phyloP scores from a whole-genome alignment of 2,888 invertebrate genomes.

The Lamellibrachia satsuma region DNA sequence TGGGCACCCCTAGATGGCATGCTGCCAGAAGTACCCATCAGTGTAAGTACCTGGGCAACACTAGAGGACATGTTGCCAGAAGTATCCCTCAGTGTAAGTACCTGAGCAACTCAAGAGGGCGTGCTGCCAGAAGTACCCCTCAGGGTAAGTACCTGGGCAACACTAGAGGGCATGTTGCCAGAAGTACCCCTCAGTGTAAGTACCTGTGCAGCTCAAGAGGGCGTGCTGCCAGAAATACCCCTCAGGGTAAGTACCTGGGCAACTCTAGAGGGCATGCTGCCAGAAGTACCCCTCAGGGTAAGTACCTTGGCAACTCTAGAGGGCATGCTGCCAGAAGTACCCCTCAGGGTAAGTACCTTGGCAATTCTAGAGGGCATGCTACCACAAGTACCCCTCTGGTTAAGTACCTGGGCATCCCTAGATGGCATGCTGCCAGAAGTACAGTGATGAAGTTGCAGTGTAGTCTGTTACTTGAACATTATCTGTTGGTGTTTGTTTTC shows the following conservation, averaged over 20 bases:
- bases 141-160: too few relatives aligned
- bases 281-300: neutral
- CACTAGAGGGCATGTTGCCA: too few relatives aligned
- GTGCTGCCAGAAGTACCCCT: too few relatives aligned
- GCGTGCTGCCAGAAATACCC: neutral
- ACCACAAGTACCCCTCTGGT: neutral
- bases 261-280: neutral
- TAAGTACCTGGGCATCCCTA: neutral
- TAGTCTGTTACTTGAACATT: neutral
- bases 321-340: neutral
- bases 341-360: neutral
- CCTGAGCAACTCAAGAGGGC: too few relatives aligned
- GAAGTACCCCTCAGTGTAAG: too few relatives aligned
- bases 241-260: neutral
- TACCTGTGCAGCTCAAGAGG: too few relatives aligned
- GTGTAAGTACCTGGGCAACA: neutral
- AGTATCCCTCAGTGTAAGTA: too few relatives aligned
- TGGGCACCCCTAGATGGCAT: too few relatives aligned
- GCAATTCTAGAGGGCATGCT: neutral
- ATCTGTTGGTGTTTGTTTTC: neutral
- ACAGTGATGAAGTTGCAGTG: neutral
- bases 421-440: neutral
- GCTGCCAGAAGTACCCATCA: neutral
- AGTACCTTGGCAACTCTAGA: neutral
- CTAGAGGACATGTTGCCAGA: too few relatives aligned